Base-by-base conservation (phyloP, 2,888 invertebrate genomes). In the Drosophila picticornis region DNA sequence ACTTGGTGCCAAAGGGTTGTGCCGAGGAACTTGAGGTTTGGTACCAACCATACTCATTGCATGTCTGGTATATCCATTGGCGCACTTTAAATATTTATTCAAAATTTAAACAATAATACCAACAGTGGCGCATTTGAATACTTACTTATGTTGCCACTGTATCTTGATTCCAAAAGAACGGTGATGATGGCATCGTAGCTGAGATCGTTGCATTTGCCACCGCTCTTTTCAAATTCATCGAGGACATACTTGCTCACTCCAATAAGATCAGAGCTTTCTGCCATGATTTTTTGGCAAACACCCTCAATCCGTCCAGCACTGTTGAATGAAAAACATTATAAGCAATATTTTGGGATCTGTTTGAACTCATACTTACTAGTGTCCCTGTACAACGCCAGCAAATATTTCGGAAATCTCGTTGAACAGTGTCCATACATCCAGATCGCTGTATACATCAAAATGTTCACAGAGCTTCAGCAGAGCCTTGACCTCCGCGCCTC, bases 31-130 rank as follows among this genome's bases (percentile, higher is more conserved):
- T 95, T 0, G 97, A 96, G 3, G 96, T 96, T 93, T 97, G 97
- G 93, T 95, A 97, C 94, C 96, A 97, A 60, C 97, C 98, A 92
- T 95, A 97, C 93, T 98, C 97, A 60, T 96, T 96, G 92, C 98
- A 98, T 0, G 97, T 97, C 93, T 98, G 97, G 92, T 96, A 97
- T 0, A 94, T 94, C 97, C 97, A 97, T 71, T 96, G 95, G 0
- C 97, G 95, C 86, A 89, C 92, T 92, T 58, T 4, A 46, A 43
- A 46, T 34, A 2, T 40, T 9, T 27, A 46, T 11, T 19, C 2
- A 10, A 10, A 34, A 29, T n/a, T 16, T 29, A 31, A 19, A 1
- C 4, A 22, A 38, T 2, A 19, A n/a, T 16, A 31, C 1, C n/a
- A 29, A 9, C 4, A 16, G 2, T 0, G 29, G 10, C 11, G 2